These are phyloP conservation scores for Sphaeramia orbicularis DNA, from an alignment of 2,797 vertebrate genomes.

Conservation along the genomic window DNA sequence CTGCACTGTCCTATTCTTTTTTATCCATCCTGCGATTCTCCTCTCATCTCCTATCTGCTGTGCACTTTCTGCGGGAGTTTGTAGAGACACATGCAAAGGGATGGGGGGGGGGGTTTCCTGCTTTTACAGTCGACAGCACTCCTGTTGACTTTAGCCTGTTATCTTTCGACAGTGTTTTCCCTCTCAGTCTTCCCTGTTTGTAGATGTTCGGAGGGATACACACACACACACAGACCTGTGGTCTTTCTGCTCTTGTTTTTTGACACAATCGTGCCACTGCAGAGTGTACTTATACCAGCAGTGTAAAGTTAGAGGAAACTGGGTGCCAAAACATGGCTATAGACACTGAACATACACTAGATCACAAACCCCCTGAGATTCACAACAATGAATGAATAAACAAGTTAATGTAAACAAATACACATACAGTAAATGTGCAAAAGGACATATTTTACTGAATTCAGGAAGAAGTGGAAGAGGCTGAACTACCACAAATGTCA, in stretches of 20 bases:
- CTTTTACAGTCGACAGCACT: slow-evolving; percentile 44
- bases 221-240: slow-evolving; percentile 16
- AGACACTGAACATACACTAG: background rate
- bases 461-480: too few species aligned
- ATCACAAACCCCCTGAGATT: background rate
- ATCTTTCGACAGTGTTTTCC: slow-evolving; percentile 43
- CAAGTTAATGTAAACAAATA: too few species aligned
- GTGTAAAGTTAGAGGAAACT: slow-evolving; percentile 8
- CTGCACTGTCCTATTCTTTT: slow-evolving; percentile 34
- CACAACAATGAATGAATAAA: too few species aligned
- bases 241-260: background rate
- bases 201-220: slow-evolving; percentile 28
- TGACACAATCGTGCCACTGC: slow-evolving; percentile 8
- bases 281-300: background rate
- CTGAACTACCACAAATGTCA: too few species aligned
- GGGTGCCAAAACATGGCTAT: too few species aligned
- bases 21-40: slow-evolving; percentile 67
- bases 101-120: slow-evolving; percentile 52
- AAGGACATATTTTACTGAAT: too few species aligned
- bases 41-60: slow-evolving; percentile 38
- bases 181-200: slow-evolving; percentile 33
- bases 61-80: slow-evolving; percentile 3
- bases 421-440: too few species aligned
- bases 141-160: slow-evolving; percentile 60
- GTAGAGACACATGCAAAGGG: background rate